phyloP scores from a whole-genome alignment of 2,888 invertebrate genomes.

The Lasioglossum oenotherae region DNA sequence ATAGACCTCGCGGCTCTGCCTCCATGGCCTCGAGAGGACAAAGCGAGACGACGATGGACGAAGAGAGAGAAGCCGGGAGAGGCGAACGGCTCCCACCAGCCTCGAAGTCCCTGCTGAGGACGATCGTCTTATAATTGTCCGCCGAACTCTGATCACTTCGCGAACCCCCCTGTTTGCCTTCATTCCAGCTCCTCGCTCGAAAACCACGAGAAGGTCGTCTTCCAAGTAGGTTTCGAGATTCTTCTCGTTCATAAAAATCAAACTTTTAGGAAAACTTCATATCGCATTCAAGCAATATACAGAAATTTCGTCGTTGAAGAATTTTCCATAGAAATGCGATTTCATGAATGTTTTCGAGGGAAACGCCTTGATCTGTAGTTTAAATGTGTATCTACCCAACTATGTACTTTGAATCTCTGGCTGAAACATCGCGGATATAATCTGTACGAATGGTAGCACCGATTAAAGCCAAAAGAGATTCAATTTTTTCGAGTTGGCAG shows the following conservation, averaged over 20 bases:
- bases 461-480: not conserved
- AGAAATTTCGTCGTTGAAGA: not conserved
- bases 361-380: too few species aligned
- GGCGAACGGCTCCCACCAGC: constrained; percentile 33
- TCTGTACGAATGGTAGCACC: not conserved
- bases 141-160: constrained; percentile 47
- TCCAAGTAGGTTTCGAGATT: not conserved
- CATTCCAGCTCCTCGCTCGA: not conserved
- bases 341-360: not conserved
- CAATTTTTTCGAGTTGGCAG: not conserved
- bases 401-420: not conserved
- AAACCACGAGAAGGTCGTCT: not conserved
- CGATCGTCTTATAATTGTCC: constrained; percentile 62
- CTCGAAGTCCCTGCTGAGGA: constrained; percentile 48
- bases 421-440: not conserved
- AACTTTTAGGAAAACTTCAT: not conserved
- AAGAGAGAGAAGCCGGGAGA: constrained; percentile 13
- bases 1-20: constrained; percentile 78
- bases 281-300: not conserved
- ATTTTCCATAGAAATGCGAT: not conserved
- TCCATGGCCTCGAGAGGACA: constrained; percentile 53
- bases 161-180: not conserved
- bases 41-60: constrained; percentile 26
- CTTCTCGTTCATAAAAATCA: not conserved
- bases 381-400: not conserved